phyloP scores from a whole-genome alignment of 2,797 vertebrate species.

The Pangasius sanitwongsei region DNA sequence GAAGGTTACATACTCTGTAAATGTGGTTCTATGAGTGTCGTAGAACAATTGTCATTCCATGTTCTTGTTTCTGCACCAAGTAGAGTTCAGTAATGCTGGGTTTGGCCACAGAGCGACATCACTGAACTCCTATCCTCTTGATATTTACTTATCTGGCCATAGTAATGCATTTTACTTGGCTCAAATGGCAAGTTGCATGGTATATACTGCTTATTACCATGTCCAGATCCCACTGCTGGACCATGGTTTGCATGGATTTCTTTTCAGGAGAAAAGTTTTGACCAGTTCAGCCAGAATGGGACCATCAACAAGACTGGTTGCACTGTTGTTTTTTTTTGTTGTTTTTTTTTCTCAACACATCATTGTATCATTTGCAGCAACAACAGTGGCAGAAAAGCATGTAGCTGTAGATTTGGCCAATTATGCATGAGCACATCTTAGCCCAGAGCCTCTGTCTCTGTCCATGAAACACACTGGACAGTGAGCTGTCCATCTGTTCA shows the following conservation, averaged over 20 bases:
- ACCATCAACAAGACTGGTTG: background rate
- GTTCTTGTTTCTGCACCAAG: background rate
- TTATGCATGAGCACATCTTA: background rate
- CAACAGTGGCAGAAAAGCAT: background rate
- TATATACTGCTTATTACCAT: background rate
- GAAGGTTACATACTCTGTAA: background rate
- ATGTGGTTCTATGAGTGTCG: background rate
- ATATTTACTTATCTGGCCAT: background rate
- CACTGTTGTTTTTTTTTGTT: no score
- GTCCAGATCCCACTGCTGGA: background rate
- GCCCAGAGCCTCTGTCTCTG: background rate
- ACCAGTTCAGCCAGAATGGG: background rate
- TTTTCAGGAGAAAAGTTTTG: background rate
- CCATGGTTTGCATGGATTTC: background rate
- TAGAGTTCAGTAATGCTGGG: background rate
- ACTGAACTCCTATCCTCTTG: background rate
- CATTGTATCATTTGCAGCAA: background rate
- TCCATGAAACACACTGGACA: background rate
- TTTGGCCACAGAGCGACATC: background rate
- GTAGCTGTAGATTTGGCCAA: background rate
- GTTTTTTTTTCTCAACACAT: background rate
- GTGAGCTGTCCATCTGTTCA: background rate
- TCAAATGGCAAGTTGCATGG: background rate
- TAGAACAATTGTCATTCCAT: background rate
- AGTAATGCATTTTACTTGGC: background rate